Percentiles rank a stretch among this genome's conserved stretches.
Conservation (phyloP, 2,113 vertebrate genomes). For the Lates calcarifer region DNA sequence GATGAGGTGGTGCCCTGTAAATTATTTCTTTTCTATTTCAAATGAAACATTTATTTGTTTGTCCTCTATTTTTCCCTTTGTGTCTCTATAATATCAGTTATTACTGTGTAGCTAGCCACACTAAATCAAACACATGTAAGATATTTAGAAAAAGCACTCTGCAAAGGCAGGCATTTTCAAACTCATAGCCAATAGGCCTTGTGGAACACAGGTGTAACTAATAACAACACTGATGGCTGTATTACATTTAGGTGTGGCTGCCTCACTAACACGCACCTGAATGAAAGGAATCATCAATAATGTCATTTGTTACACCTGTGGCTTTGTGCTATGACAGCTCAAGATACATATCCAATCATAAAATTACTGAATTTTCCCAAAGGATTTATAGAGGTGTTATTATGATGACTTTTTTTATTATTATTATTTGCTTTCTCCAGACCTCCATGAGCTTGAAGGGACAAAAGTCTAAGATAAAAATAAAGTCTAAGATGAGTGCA, state of each 20-base stretch:
- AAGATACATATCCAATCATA: too few relatives aligned
- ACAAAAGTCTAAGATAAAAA: too few relatives aligned
- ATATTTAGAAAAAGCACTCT: background rate
- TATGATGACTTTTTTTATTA: background rate
- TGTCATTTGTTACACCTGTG: background rate
- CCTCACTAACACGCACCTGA: background rate
- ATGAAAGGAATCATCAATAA: background rate
- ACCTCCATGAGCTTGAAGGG: too few relatives aligned
- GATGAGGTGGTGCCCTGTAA: slow-evolving; percentile 1
- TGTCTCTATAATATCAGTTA: background rate
- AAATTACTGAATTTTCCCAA: background rate
- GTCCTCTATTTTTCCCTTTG: background rate
- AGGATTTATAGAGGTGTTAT: background rate
- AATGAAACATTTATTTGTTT: background rate
- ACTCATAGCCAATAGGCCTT: background rate
- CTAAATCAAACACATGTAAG: background rate
- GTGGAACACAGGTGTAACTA: background rate
- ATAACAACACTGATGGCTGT: background rate
- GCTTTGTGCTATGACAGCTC: background rate
- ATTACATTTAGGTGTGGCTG: background rate
- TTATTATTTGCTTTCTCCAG: too few relatives aligned
- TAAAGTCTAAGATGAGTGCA: too few relatives aligned
- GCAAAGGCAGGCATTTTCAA: background rate
- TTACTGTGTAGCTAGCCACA: background rate
- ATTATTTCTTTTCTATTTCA: background rate